Conservation (phyloP, 2,113 vertebrate genomes). For the Trogon melanurus region DNA sequence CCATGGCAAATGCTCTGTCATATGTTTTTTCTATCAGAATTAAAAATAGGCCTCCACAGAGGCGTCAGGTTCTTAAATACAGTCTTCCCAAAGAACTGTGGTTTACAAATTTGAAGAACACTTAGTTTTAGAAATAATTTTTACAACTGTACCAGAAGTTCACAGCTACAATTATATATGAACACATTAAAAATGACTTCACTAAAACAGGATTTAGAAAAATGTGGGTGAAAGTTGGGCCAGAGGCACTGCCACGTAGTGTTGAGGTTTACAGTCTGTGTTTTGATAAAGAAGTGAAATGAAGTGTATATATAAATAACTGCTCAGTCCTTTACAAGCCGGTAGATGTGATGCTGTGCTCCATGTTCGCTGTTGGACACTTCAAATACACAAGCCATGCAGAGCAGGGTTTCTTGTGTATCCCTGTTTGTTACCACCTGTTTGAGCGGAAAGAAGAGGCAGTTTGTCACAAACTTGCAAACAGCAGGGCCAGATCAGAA, state of each 20-base stretch:
- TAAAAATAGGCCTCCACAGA: conserved; percentile 75
- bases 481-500: background rate
- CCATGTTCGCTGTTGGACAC: conserved; percentile 99
- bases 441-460: background rate
- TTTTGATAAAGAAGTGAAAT: conserved; percentile 76
- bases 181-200: conserved; percentile 88
- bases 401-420: conserved; percentile 98
- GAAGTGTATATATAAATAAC: conserved; percentile 82
- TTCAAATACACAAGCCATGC: conserved; percentile 99
- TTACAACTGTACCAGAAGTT: conserved; percentile 96
- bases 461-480: background rate
- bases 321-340: conserved; percentile 97
- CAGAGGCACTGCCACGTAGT: conserved; percentile 92
- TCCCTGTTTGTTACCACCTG: conserved; percentile 99
- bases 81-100: conserved; percentile 72
- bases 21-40: conserved; percentile 71
- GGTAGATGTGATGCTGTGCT: conserved; percentile 99
- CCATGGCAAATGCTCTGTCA: conserved; percentile 79
- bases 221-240: conserved; percentile 83
- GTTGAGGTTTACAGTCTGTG: conserved; percentile 93
- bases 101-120: conserved; percentile 80
- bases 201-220: conserved; percentile 86
- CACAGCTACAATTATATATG: conserved; percentile 94
- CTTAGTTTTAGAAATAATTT: conserved; percentile 85
- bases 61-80: conserved; percentile 70